phyloP scores from a whole-genome alignment of 2,797 vertebrate genomes.

The Phrynocephalus vlangalii region DNA sequence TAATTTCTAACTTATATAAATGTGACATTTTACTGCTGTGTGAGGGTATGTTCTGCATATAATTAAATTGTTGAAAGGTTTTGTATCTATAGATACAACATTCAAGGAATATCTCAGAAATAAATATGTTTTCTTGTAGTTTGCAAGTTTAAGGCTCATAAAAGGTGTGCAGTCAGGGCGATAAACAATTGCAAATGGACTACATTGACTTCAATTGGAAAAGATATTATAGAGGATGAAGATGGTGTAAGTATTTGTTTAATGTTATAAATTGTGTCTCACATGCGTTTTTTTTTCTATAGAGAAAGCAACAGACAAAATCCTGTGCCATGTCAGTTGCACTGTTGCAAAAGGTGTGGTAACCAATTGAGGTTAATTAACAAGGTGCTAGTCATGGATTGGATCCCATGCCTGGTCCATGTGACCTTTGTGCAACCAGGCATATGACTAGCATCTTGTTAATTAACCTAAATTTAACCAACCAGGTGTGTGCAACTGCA shows the following conservation, averaged over 20 bases:
- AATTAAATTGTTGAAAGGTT: not conserved
- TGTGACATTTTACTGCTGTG: not conserved
- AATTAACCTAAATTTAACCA: too few species aligned
- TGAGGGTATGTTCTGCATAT: not conserved
- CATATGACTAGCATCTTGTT: too few species aligned
- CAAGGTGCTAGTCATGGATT: too few species aligned
- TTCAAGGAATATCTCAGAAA: conserved; percentile 23
- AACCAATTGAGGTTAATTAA: too few species aligned
- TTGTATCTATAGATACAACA: conserved; percentile 12
- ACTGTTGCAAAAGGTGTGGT: not conserved
- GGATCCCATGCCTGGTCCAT: too few species aligned
- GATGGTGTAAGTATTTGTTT: conserved; percentile 87
- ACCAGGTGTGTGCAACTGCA: too few species aligned
- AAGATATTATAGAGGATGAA: conserved; percentile 97
- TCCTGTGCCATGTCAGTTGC: too few species aligned
- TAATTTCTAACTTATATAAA: not conserved
- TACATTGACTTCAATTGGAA: conserved; percentile 94
- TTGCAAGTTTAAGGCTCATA: conserved; percentile 99
- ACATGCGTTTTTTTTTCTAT: conserved; percentile 12
- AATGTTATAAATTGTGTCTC: conserved; percentile 19
- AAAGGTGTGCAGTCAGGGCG: conserved; percentile 96
- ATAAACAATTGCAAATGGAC: conserved; percentile 99
- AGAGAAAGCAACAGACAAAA: too few species aligned
- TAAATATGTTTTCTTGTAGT: conserved; percentile 78
- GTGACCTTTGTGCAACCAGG: too few species aligned